Evolutionary conservation across 2,113 vertebrate genomes (phyloP), one percentile per base, ranked within the genome.

Genomic region (Pangasianodon hypophthalmus): DNA sequence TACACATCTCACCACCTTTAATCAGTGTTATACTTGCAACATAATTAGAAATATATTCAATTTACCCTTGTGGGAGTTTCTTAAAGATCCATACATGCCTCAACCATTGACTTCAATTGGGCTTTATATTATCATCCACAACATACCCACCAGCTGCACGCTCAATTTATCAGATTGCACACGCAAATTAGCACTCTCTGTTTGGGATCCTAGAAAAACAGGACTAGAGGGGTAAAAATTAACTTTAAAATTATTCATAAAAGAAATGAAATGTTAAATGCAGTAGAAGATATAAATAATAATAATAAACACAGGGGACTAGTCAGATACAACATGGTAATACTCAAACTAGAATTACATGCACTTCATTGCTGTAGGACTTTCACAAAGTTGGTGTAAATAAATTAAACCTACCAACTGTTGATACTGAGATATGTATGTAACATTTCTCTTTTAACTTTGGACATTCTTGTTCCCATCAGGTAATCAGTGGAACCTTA

Each of bases 401-500:
- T 32, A 83, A 84, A 44, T 41, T 6, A 44, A 83, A 60, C 44
- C 4, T 41, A 44, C 37, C 11, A 14, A 41, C 41, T 83, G 21
- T 26, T 82, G 13, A 10, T 24, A 69, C 2, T 37, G 46, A 32
- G 32, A 37, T 80, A 37, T 32, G 0, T 6, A 32, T 26, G 10
- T 62, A 67, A 32, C 71, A 41, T 21, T 9, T 88, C 52, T 86
- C 21, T 19, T 83, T 60, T 62, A 32, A 54, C 29, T 64, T 24
- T 84, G 48, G 52, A 79, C 75, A 71, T 77, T 80, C 26, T 82
- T 75, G 21, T 82, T 79, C 41, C 52, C 3, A 73, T 37, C 88
- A 98, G 98, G 97, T 98, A 90, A 95, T 95, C 91, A 99, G 98
- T 67, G 98, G 97, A 67, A 97, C 96, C 0, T 94, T 99, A 94